Base-by-base conservation (phyloP, 1,140 invertebrate species). In the Glomeris maerens region DNA sequence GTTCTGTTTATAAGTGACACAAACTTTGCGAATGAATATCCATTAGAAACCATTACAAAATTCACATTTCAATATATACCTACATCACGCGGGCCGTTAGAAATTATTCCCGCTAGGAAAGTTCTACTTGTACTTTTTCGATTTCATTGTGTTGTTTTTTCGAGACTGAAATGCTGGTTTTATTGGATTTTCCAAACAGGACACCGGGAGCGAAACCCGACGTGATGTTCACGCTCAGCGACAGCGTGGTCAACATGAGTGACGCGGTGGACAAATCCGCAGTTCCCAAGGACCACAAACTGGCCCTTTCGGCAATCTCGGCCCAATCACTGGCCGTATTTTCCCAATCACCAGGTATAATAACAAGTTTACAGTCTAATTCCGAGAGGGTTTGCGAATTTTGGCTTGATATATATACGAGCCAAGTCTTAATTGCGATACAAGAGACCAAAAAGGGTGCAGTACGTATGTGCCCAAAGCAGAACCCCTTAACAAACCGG, bases 251-350 rank as follows among this genome's bases (percentile, higher is more conserved):
- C 48, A 80, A 78, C 55, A 67, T 81, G 27, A 80, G 78, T 59
- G 79, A 81, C 50, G 66, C 75, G 25, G 75, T 72, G 20, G 78
- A 82, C 59, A 77, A 82, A 23, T 28, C 45, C 57, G 76, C 72
- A 41, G 84, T 89, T 62, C 80, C 89, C n/a, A 80, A 83, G 65
- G 84, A 94, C 58, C 89, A 95, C 66, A 78, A 84, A 53, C 76
- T 95, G 57, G 82, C 90, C 62, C 81, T 94, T 26, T 87, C 85
- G 1, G 83, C 81, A 49, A 85, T 94, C 3, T 84, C 81, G 0
- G 76, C 79, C 57, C 90, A 94, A 69, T 86, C 82, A 13, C 71
- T 93, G 40, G 87, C 84, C 47, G 86, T 91, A 22, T 91, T 92
- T 69, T 89, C 84, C 40, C 84, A 87, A 67, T 71, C 76, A 57